These are phyloP conservation scores for Tachina lurida DNA, from an alignment of 2,888 invertebrate genomes.

Conservation along the genomic window DNA sequence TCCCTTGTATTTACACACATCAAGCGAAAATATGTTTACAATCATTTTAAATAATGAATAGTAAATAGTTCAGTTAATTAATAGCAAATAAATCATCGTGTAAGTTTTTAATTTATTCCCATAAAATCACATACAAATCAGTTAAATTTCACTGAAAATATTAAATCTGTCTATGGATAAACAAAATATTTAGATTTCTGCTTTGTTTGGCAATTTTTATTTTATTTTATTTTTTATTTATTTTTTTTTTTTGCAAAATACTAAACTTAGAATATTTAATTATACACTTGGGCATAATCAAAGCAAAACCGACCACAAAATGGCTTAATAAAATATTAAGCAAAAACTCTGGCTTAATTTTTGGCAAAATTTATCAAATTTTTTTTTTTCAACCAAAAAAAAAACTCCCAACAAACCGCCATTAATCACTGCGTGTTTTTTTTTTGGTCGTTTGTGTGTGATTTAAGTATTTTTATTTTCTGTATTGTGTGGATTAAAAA, in stretches of 20 bases:
- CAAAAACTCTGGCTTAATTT: constrained; percentile 4
- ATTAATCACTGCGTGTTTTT: constrained; percentile 28
- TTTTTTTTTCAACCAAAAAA: neutral
- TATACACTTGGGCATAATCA: constrained; percentile 23
- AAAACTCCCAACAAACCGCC: constrained; percentile 3
- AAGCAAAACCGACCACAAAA: constrained; percentile 21
- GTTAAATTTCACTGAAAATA: neutral
- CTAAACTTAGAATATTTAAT: constrained; percentile 30
- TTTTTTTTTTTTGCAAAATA: neutral
- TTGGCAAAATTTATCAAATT: neutral
- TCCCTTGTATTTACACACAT: no score
- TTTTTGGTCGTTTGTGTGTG: neutral
- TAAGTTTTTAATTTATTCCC: neutral
- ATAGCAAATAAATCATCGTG: constrained; percentile 31
- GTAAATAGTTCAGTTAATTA: constrained; percentile 16
- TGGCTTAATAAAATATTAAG: neutral
- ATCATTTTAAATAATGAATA: neutral
- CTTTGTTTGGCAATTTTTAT: no score
- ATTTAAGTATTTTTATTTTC: neutral
- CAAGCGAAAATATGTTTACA: neutral
- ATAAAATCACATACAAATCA: constrained; percentile 12
- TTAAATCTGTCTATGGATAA: constrained; percentile 10
- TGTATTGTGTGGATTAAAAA: constrained; percentile 21
- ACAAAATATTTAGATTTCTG: neutral
- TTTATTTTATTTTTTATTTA: neutral